phyloP scores from a whole-genome alignment of 2,797 vertebrate species.

The Pterois miles region DNA sequence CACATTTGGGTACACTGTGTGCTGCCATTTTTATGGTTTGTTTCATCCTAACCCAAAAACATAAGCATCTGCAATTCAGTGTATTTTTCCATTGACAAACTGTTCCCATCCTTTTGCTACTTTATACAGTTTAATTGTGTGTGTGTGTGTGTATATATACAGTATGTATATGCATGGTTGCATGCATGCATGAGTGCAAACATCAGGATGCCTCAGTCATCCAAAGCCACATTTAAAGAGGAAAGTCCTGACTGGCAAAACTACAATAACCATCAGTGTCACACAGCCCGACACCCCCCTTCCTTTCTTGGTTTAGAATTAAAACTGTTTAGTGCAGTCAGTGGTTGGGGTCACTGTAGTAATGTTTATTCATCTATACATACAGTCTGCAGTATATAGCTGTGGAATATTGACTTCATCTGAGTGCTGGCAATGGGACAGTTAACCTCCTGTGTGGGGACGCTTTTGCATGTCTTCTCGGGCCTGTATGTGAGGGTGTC shows the following conservation, averaged over 20 bases:
- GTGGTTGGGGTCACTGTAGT: constrained; percentile 37
- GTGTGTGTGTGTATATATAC: neutral
- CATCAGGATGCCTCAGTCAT: constrained; percentile 18
- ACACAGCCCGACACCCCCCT: constrained; percentile 28
- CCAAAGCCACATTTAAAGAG: constrained; percentile 33
- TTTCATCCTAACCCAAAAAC: neutral
- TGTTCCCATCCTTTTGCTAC: neutral
- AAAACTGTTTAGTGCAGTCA: constrained; percentile 50
- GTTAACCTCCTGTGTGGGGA: constrained; percentile 30
- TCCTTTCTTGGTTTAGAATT: constrained; percentile 59
- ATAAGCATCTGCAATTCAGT: neutral
- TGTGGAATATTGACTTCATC: constrained; percentile 61
- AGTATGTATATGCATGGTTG: neutral
- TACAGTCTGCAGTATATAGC: constrained; percentile 23
- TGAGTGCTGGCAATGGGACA: constrained; percentile 48
- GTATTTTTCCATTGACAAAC: neutral
- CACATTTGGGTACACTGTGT: neutral
- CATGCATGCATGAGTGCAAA: constrained; percentile 2
- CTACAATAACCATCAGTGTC: constrained; percentile 57
- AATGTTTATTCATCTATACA: constrained; percentile 55
- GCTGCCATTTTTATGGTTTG: neutral
- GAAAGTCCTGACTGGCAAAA: constrained; percentile 40
- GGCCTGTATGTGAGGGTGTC: constrained; percentile 15
- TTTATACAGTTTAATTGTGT: no score
- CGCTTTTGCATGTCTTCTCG: constrained; percentile 53